Percentiles rank a stretch among this genome's conserved stretches.
Conservation (phyloP, 1,140 invertebrate species). For the Colletes latitarsis region DNA sequence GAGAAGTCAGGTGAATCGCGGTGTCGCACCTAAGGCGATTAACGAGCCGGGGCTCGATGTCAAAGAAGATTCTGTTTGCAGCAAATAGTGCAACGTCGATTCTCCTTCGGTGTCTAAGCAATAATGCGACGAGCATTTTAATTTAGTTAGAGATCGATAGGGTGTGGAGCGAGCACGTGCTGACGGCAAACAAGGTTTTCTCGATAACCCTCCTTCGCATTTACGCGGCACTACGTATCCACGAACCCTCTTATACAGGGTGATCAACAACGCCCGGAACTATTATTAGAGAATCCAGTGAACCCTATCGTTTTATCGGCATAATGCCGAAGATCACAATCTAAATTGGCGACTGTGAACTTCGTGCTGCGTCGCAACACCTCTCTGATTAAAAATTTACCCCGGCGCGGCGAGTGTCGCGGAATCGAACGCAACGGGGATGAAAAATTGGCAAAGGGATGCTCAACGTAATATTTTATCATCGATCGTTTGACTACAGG, state of each 20-base stretch:
- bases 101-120: slow-evolving; percentile 18
- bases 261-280: slow-evolving; percentile 48
- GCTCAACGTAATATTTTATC: too few species aligned
- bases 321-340: slow-evolving; percentile 41
- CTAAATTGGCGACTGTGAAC: slow-evolving; percentile 31
- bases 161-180: slow-evolving; percentile 53
- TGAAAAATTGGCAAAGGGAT: neutral
- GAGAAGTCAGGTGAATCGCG: neutral
- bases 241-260: slow-evolving; percentile 42
- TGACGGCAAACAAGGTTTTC: slow-evolving; percentile 56
- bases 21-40: neutral
- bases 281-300: slow-evolving; percentile 56
- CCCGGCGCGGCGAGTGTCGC: neutral
- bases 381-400: slow-evolving; percentile 11
- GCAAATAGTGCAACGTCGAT: neutral
- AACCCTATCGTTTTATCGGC: slow-evolving; percentile 48
- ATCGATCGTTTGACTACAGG: too few species aligned
- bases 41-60: neutral
- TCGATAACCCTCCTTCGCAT: slow-evolving; percentile 43
- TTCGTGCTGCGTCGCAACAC: slow-evolving; percentile 18
- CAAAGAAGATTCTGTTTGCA: slow-evolving; percentile 1
- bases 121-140: slow-evolving; percentile 45
- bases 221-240: slow-evolving; percentile 43
- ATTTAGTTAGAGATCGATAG: slow-evolving; percentile 57
- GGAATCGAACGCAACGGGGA: neutral